Conservation (phyloP, 2,888 invertebrate genomes). For the Diploptera punctata region DNA sequence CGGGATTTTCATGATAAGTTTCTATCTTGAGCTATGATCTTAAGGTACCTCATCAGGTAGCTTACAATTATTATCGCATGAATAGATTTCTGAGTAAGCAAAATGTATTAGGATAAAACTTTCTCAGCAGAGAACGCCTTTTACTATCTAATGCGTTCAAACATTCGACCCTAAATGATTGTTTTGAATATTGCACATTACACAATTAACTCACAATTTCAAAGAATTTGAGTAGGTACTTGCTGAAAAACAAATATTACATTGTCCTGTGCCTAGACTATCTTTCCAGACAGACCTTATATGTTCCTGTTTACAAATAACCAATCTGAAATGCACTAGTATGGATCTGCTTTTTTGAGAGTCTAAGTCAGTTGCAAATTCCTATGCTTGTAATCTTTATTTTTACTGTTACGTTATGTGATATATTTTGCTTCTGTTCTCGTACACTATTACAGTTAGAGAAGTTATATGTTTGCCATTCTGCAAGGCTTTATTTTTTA, state of each 20-base stretch:
- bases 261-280: not conserved
- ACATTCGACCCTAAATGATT: too few relatives aligned
- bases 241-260: slow-evolving; percentile 8
- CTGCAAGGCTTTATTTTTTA: slow-evolving; percentile 62
- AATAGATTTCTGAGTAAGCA: too few relatives aligned
- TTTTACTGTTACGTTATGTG: slow-evolving; percentile 39
- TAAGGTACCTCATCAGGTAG: too few relatives aligned
- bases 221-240: not conserved
- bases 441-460: slow-evolving; percentile 40
- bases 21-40: too few relatives aligned
- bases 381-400: slow-evolving; percentile 40
- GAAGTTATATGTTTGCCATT: slow-evolving; percentile 59
- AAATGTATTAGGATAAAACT: too few relatives aligned
- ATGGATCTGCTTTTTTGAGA: slow-evolving; percentile 43
- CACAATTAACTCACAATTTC: too few relatives aligned
- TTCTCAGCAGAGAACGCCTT: too few relatives aligned
- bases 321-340: slow-evolving; percentile 38
- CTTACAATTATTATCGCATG: too few relatives aligned
- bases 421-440: slow-evolving; percentile 42
- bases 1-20: too few relatives aligned
- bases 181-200: too few relatives aligned
- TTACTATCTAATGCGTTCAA: too few relatives aligned
- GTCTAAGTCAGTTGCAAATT: slow-evolving; percentile 44
- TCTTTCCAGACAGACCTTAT: slow-evolving; percentile 28
- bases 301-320: slow-evolving; percentile 40